These are phyloP conservation scores for Spodoptera litura DNA, from an alignment of 1,140 invertebrate genomes.

Conservation along the genomic window DNA sequence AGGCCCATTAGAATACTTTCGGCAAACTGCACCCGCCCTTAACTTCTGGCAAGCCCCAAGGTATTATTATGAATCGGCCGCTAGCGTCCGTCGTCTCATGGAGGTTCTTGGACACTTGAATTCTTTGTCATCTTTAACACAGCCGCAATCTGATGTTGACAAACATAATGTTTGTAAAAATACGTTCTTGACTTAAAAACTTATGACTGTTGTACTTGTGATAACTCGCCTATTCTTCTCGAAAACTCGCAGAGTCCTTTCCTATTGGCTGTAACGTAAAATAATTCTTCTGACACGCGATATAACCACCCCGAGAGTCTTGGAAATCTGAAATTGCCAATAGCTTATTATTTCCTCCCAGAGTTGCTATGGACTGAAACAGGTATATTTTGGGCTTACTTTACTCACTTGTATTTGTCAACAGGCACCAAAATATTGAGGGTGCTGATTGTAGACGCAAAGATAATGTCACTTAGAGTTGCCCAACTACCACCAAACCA, in stretches of 20 bases:
- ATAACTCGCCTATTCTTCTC: slow-evolving; percentile 71
- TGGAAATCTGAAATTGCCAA: slow-evolving; percentile 59
- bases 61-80: neutral
- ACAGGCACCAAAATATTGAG: slow-evolving; percentile 66
- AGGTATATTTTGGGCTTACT: neutral
- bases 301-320: slow-evolving; percentile 62
- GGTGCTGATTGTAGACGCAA: slow-evolving; percentile 69
- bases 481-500: slow-evolving; percentile 75
- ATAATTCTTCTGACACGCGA: slow-evolving; percentile 66
- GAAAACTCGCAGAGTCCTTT: slow-evolving; percentile 67
- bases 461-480: slow-evolving; percentile 67
- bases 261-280: slow-evolving; percentile 66
- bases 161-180: slow-evolving; percentile 56
- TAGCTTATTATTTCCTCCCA: neutral
- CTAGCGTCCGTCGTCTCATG: slow-evolving; percentile 54
- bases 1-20: neutral
- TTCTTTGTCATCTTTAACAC: slow-evolving; percentile 48
- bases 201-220: slow-evolving; percentile 49
- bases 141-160: slow-evolving; percentile 61
- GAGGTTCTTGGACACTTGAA: slow-evolving; percentile 68
- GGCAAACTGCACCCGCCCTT: neutral
- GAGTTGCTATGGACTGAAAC: neutral
- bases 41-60: neutral
- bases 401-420: slow-evolving; percentile 55
- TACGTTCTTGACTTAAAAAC: slow-evolving; percentile 42